phyloP scores from a whole-genome alignment of 2,888 invertebrate species.

The Rhabditophanes sp. region DNA sequence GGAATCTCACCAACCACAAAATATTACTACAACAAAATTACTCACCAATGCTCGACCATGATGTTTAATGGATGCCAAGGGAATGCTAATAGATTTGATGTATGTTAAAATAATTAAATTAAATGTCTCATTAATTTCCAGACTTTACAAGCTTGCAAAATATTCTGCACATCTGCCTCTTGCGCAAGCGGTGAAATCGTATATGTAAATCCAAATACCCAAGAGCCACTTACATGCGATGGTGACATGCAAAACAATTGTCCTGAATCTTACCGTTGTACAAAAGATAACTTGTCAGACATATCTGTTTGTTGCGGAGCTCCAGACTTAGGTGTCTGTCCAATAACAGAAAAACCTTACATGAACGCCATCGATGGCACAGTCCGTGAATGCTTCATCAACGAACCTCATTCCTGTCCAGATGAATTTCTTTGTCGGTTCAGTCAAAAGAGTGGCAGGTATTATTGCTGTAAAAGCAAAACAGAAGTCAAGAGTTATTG shows the following conservation, averaged over 20 bases:
- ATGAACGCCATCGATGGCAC: conserved; percentile 29
- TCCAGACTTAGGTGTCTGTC: conserved; percentile 29
- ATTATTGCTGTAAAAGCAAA: conserved; percentile 27
- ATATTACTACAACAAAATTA: conserved; percentile 40
- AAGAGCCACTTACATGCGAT: conserved; percentile 23
- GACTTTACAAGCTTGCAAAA: too few species aligned
- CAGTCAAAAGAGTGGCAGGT: conserved; percentile 21
- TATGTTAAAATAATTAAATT: conserved; percentile 27
- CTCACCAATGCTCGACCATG: conserved; percentile 30
- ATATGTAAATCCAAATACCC: conserved; percentile 28
- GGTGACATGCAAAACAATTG: conserved; percentile 27
- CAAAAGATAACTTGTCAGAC: conserved; percentile 8
- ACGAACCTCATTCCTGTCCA: conserved; percentile 26
- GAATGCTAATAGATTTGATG: conserved; percentile 32
- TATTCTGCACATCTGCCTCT: conserved; percentile 16
- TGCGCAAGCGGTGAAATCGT: conserved; percentile 28
- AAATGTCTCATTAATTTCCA: conserved; percentile 13
- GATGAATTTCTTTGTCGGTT: conserved; percentile 27
- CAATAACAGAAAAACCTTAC: conserved; percentile 32
- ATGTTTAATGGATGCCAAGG: conserved; percentile 34
- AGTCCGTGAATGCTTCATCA: conserved; percentile 24
- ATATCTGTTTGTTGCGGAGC: conserved; percentile 31
- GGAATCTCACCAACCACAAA: conserved; percentile 23
- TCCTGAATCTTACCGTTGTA: conserved; percentile 21
- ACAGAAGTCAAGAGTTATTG: conserved; percentile 20